phyloP scores from a whole-genome alignment of 2,113 vertebrate species.

The Erinaceus europaeus region DNA sequence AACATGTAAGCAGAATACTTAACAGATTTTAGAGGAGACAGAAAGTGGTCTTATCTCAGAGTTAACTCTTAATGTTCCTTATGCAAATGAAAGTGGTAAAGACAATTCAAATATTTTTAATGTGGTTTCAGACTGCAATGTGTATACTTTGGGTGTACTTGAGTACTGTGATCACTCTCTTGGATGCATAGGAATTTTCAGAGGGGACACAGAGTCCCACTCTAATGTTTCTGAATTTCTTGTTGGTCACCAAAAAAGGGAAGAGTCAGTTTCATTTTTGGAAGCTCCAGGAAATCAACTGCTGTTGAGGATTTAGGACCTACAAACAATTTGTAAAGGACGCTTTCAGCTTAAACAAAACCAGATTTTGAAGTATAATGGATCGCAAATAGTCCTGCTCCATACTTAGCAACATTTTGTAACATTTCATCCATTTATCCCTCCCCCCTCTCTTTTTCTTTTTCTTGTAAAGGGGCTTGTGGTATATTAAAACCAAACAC shows the following conservation, averaged over 20 bases:
- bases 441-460: neutral
- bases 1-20: conserved; percentile 26
- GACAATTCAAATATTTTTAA: neutral
- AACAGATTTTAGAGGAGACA: conserved; percentile 19
- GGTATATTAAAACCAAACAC: neutral
- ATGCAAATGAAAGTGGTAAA: neutral
- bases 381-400: neutral
- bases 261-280: neutral
- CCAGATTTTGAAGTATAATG: neutral
- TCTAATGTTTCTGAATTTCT: neutral
- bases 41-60: neutral
- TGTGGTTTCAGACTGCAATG: conserved; percentile 1
- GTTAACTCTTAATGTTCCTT: conserved; percentile 26
- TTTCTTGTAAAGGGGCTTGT: neutral
- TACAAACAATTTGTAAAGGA: conserved; percentile 10
- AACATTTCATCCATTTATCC: neutral
- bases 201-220: conserved; percentile 4
- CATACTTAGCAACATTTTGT: neutral
- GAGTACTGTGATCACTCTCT: neutral
- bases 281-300: neutral
- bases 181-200: neutral
- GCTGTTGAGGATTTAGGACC: conserved; percentile 7
- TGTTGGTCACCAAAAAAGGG: neutral
- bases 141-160: neutral
- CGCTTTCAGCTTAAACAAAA: neutral